Percentiles rank a stretch among this genome's conserved stretches.
These are phyloP conservation scores for Trigoniulus corallinus DNA, from an alignment of 1,140 invertebrate species.

Conservation along the genomic window DNA sequence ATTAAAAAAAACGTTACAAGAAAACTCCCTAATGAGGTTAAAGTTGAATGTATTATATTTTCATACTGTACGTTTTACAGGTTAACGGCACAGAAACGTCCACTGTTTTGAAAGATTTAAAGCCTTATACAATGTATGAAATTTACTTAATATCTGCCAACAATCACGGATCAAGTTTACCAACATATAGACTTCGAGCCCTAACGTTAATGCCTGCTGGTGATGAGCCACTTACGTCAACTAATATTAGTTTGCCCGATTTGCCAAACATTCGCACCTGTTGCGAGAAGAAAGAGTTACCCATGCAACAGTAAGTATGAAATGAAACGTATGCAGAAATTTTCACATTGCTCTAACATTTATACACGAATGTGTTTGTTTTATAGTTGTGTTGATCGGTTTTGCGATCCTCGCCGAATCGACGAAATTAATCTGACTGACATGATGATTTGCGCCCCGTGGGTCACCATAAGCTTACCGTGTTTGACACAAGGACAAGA, in stretches of 20 bases:
- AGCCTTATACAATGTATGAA: constrained; percentile 65
- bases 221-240: constrained; percentile 30
- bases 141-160: constrained; percentile 51
- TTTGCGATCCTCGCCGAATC: constrained; percentile 53
- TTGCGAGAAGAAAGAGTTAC: constrained; percentile 41
- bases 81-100: constrained; percentile 35
- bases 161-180: constrained; percentile 50
- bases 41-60: too few species aligned
- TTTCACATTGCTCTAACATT: background rate
- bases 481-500: constrained; percentile 59
- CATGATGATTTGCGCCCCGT: constrained; percentile 69
- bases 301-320: constrained; percentile 2
- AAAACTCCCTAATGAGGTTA: too few species aligned
- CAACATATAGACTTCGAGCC: constrained; percentile 46
- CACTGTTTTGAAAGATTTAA: constrained; percentile 37
- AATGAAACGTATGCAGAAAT: background rate
- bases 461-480: constrained; percentile 55
- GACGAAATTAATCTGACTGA: constrained; percentile 43
- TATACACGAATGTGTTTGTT: background rate
- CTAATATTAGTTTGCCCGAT: constrained; percentile 29
- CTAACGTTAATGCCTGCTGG: constrained; percentile 41
- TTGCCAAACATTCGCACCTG: constrained; percentile 54
- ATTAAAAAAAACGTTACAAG: too few species aligned
- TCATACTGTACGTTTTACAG: too few species aligned
- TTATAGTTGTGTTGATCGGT: constrained; percentile 45